Base-by-base conservation (phyloP, 2,888 invertebrate genomes). In the Alcis repandata region DNA sequence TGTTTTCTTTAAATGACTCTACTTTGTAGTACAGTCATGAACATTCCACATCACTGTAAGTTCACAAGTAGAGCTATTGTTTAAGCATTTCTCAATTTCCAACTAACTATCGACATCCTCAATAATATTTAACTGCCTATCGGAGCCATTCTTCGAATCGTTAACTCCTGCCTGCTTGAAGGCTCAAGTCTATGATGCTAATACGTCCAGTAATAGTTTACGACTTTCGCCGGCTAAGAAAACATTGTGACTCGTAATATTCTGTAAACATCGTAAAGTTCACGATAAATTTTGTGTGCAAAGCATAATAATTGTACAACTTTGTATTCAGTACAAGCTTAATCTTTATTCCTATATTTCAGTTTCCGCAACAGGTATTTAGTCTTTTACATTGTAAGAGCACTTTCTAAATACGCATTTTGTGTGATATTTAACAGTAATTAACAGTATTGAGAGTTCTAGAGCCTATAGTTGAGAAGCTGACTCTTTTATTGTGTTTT, bases 121-220 rank as follows among this genome's bases (percentile, higher is more conserved):
- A 63, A 61, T 54, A 61, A 56, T 53, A 56, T 61, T 68, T 69
- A 67, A 71, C 57, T 59, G 56, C 56, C 59, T 27, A 67, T 68
- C 63, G 60, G 53, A 53, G 63, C 57, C 70, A 63, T 71, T 66
- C 66, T 63, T 53, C 65, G 54, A 51, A 64, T 69, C 69, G 64
- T 68, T 69, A 70, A 68, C 63, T 64, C 15, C 17, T 27, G 17
- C 36, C 22, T 11, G 51, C 33, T 58, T 53, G 58, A 58, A 53
- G 38, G 45, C 61, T 56, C 46, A 49, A 58, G 43, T 63, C 60
- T 67, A 64, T 65, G 69, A 41, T 63, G 63, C 58, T 63, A 69
- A 58, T 67, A 63, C 62, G n/a, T n/a, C n/a, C n/a, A 59, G 62
- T 58, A 65, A 59, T 64, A 64, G 51, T 68, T 69, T 71, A 73